A percentile compares a stretch with the other conserved stretches of the same genome.
Conservation (phyloP, 2,888 invertebrate species). For the Oeneis ivallda region DNA sequence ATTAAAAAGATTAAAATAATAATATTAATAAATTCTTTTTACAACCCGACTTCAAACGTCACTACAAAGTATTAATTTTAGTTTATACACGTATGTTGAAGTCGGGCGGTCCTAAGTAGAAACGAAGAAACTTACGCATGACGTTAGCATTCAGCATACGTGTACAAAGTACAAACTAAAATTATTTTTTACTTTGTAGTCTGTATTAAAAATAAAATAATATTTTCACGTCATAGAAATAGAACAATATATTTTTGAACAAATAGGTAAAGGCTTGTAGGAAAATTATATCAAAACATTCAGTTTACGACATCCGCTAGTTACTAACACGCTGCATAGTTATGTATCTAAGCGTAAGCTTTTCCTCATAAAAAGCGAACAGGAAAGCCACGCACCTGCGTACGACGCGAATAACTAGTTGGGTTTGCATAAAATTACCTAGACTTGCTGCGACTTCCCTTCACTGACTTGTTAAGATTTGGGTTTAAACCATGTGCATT, state of each 20-base stretch:
- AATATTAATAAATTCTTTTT: no score
- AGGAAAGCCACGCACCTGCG: constrained; percentile 21
- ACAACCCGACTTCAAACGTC: no score
- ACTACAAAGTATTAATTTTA: no score
- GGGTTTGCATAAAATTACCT: constrained; percentile 20
- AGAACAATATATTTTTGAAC: neutral
- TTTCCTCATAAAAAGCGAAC: constrained; percentile 13
- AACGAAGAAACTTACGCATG: no score
- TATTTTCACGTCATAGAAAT: neutral
- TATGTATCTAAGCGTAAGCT: constrained; percentile 9
- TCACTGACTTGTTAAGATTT: neutral
- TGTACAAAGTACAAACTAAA: no score
- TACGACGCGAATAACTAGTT: constrained; percentile 13
- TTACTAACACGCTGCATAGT: neutral
- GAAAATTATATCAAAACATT: neutral
- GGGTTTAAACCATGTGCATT: neutral
- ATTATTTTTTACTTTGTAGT: no score
- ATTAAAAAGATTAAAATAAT: no score
- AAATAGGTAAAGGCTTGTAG: neutral
- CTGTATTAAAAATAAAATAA: no score
- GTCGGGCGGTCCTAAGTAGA: no score
- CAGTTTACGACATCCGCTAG: constrained; percentile 14
- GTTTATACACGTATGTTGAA: no score
- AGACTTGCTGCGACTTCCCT: constrained; percentile 14
- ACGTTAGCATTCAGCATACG: no score